Percentiles rank a stretch among this genome's conserved stretches.
phyloP scores from a whole-genome alignment of 2,797 vertebrate genomes.

The Rhinogobio ventralis region DNA sequence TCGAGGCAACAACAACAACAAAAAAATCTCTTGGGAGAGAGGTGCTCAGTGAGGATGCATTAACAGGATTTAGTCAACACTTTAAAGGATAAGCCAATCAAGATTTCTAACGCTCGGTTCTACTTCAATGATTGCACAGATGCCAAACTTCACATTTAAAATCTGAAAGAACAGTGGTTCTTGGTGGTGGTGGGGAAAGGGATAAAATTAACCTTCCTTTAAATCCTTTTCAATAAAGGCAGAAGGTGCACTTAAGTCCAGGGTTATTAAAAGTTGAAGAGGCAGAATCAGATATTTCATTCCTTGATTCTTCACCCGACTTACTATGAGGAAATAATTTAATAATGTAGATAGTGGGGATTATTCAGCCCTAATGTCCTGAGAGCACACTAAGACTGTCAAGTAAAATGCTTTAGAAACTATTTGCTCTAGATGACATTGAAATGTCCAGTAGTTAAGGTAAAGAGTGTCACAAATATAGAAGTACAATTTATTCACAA shows the following conservation, averaged over 20 bases:
- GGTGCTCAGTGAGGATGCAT: slow-evolving; percentile 64
- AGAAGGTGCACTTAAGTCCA: slow-evolving; percentile 31
- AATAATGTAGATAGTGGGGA: slow-evolving; percentile 15
- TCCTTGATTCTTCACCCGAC: slow-evolving; percentile 8
- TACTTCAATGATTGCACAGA: slow-evolving; percentile 56
- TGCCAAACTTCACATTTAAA: neutral
- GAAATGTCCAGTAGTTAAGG: neutral
- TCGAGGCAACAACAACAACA: slow-evolving; percentile 58
- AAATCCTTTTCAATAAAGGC: slow-evolving; percentile 46
- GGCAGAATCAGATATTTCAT: neutral
- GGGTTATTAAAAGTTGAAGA: slow-evolving; percentile 21
- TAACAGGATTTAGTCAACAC: slow-evolving; percentile 67
- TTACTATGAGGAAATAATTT: slow-evolving; percentile 16
- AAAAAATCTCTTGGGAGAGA: slow-evolving; percentile 59
- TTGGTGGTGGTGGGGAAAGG: neutral
- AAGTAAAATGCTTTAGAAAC: slow-evolving; percentile 33
- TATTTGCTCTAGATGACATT: neutral
- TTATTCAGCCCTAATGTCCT: slow-evolving; percentile 19
- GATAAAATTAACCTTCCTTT: slow-evolving; percentile 29
- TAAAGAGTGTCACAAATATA: neutral
- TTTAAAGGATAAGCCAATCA: slow-evolving; percentile 69
- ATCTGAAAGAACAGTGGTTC: neutral
- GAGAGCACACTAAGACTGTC: slow-evolving; percentile 24
- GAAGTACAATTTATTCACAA: neutral
- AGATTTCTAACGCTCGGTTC: slow-evolving; percentile 69